Evolutionary conservation across 1,140 invertebrate species (phyloP).

Genomic region (Zaprionus capensis): DNA sequence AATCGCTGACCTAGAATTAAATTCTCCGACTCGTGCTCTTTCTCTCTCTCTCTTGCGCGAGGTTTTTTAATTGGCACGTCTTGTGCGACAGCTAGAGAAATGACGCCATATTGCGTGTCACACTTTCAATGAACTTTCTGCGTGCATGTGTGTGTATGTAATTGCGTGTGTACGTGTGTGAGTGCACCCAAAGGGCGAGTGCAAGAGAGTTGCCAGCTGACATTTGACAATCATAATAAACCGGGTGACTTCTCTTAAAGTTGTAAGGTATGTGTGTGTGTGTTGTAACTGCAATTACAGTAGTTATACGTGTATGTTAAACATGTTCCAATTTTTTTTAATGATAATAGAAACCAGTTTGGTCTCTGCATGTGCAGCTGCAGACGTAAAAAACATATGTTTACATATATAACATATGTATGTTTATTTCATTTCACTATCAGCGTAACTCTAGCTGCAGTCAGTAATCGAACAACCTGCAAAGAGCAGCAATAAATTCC

Average conservation of each 20-base stretch:
- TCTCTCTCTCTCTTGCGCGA: constrained; percentile 37
- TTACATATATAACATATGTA: constrained; percentile 33
- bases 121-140: constrained; percentile 30
- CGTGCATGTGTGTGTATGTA: constrained; percentile 5
- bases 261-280: constrained; percentile 20
- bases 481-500: not conserved
- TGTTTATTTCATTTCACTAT: constrained; percentile 20
- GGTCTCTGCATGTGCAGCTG: not conserved
- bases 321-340: not conserved
- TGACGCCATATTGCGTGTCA: constrained; percentile 71
- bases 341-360: not conserved
- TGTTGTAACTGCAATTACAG: not conserved
- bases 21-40: not conserved
- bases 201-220: constrained; percentile 54
- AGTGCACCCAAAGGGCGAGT: constrained; percentile 28
- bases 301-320: not conserved
- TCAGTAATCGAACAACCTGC: constrained; percentile 2
- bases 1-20: constrained; percentile 62
- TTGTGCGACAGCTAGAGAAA: constrained; percentile 29
- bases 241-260: constrained; percentile 16
- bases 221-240: constrained; percentile 62
- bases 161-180: constrained; percentile 15
- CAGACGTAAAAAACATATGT: constrained; percentile 53
- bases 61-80: constrained; percentile 72
- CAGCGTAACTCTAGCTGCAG: not conserved